Evolutionary conservation across 2,113 vertebrate genomes (phyloP).

Genomic region (Symphodus melops): DNA sequence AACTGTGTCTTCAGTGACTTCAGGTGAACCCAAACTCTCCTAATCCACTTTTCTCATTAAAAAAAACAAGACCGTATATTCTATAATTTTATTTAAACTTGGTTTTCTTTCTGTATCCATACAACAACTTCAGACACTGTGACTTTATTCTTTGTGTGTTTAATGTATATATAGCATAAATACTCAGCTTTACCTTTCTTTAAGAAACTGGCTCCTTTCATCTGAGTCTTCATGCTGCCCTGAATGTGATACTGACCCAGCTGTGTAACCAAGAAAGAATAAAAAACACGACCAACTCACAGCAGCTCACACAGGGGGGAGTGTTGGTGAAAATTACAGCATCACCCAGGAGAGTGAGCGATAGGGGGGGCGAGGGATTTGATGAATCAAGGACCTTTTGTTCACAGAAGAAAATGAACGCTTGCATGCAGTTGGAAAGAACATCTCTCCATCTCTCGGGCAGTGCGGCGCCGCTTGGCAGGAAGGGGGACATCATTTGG

Average conservation of each 20-base stretch:
- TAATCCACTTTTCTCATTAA: no score
- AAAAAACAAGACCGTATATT: no score
- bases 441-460: slow-evolving; percentile 45
- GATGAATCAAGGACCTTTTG: slow-evolving; percentile 78
- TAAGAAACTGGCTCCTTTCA: neutral
- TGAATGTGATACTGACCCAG: slow-evolving; percentile 23
- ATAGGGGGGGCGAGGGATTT: slow-evolving; percentile 70
- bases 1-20: no score
- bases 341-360: slow-evolving; percentile 70
- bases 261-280: slow-evolving; percentile 46
- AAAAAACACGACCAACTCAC: slow-evolving; percentile 15
- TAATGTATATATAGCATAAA: neutral
- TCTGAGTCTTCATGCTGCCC: slow-evolving; percentile 1
- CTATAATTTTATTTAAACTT: no score
- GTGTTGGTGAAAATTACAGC: slow-evolving; percentile 74
- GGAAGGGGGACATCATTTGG: slow-evolving; percentile 63
- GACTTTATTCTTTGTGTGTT: neutral
- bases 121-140: neutral
- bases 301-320: slow-evolving; percentile 35
- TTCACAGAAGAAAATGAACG: slow-evolving; percentile 66
- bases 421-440: slow-evolving; percentile 55
- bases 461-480: slow-evolving; percentile 37
- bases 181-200: neutral
- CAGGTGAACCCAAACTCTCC: no score
- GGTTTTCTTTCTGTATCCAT: neutral